A percentile compares a stretch with the other conserved stretches of the same genome.
These are phyloP conservation scores for Seriola quinqueradiata DNA, from an alignment of 2,113 vertebrate species.

Conservation along the genomic window DNA sequence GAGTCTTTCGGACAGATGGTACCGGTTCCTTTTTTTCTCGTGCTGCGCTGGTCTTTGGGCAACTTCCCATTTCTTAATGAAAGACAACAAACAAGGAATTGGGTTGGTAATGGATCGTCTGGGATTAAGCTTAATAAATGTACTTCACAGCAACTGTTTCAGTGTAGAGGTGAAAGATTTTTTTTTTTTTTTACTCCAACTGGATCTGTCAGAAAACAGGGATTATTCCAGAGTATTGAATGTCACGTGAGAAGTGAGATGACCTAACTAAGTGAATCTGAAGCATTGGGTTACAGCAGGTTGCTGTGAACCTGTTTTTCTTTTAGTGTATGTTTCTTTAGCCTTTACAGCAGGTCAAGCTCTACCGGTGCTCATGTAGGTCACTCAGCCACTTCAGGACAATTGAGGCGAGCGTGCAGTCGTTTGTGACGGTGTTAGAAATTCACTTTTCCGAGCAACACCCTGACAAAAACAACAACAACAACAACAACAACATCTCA, in stretches of 20 bases:
- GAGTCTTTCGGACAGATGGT: slow-evolving; percentile 79
- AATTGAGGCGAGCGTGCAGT: slow-evolving; percentile 9
- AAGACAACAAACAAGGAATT: slow-evolving; percentile 73
- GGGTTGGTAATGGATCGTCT: slow-evolving; percentile 63
- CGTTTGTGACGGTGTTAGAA: slow-evolving; percentile 38
- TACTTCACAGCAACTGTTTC: slow-evolving; percentile 32
- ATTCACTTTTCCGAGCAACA: slow-evolving; percentile 37
- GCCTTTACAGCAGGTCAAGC: slow-evolving; percentile 28
- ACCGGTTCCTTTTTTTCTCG: slow-evolving; percentile 48
- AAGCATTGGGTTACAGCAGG: slow-evolving; percentile 36
- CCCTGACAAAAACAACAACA: neutral
- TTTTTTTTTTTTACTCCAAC: neutral
- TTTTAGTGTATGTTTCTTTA: slow-evolving; percentile 9
- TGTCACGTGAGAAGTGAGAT: slow-evolving; percentile 45
- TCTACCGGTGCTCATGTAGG: slow-evolving; percentile 40
- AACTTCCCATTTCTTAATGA: slow-evolving; percentile 78
- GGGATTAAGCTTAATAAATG: slow-evolving; percentile 70
- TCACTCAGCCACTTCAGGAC: slow-evolving; percentile 62
- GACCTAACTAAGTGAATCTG: slow-evolving; percentile 33
- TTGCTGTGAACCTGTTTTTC: neutral
- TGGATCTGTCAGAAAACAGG: slow-evolving; percentile 17
- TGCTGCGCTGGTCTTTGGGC: slow-evolving; percentile 31
- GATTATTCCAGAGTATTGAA: slow-evolving; percentile 39
- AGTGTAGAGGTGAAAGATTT: neutral
- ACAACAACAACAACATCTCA: neutral